phyloP scores from a whole-genome alignment of 2,113 vertebrate genomes.

The Phaethon lepturus region DNA sequence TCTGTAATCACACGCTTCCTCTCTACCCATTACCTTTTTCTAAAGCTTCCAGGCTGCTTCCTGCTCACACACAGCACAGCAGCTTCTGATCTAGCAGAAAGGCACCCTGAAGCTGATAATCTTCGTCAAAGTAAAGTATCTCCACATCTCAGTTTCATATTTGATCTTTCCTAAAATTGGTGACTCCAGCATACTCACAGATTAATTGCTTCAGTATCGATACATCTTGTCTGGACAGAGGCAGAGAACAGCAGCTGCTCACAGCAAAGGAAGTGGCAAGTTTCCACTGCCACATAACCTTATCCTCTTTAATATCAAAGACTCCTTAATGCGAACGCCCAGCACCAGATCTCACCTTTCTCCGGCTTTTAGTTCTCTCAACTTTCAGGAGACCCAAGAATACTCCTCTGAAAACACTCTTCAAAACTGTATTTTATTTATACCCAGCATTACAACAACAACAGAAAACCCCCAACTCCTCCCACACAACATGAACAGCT shows the following conservation, averaged over 20 bases:
- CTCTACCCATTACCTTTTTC: neutral
- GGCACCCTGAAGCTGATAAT: neutral
- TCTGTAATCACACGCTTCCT: neutral
- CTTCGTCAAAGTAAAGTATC: neutral
- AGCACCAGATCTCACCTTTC: neutral
- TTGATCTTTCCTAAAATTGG: neutral
- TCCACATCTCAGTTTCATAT: neutral
- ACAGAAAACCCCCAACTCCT: neutral
- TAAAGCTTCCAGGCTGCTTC: neutral
- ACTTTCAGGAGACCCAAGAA: neutral
- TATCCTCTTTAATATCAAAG: neutral
- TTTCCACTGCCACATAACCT: neutral
- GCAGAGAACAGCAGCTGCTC: neutral
- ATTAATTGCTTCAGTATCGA: neutral
- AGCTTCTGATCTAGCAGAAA: neutral
- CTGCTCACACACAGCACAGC: neutral
- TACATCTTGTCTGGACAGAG: neutral
- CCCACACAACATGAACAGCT: neutral
- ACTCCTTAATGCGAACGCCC: neutral
- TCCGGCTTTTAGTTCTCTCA: neutral
- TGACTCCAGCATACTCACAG: neutral
- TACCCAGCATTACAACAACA: neutral
- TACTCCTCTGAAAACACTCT: neutral
- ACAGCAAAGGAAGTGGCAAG: neutral
- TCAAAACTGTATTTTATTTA: conserved; percentile 51